Conservation (phyloP, 1,140 invertebrate species). For the Drosophila novamexicana region DNA sequence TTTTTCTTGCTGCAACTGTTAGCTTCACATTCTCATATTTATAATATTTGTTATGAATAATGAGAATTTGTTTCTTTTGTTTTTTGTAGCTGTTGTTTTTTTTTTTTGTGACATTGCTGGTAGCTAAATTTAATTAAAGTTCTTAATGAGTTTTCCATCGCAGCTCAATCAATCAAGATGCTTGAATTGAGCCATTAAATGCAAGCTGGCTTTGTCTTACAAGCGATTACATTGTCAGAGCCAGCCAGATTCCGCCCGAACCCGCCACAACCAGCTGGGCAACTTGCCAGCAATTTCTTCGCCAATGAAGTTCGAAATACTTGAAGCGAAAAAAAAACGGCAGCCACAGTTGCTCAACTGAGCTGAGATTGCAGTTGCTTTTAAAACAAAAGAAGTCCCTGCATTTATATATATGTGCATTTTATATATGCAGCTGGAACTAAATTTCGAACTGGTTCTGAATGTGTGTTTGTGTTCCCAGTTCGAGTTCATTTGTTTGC, state of each 20-base stretch:
- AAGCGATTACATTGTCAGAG: slow-evolving; percentile 60
- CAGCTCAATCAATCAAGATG: slow-evolving; percentile 67
- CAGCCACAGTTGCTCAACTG: slow-evolving; percentile 40
- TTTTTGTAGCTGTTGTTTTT: slow-evolving; percentile 19
- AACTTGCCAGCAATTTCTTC: slow-evolving; percentile 49
- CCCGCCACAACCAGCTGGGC: slow-evolving; percentile 29
- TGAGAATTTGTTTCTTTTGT: slow-evolving; percentile 48
- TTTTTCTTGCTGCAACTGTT: slow-evolving; percentile 16
- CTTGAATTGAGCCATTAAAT: slow-evolving; percentile 55
- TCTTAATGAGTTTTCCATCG: slow-evolving; percentile 77
- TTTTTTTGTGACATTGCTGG: slow-evolving; percentile 12
- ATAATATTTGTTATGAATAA: slow-evolving; percentile 67
- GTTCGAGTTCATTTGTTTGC: slow-evolving; percentile 76
- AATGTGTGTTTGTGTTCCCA: slow-evolving; percentile 1
- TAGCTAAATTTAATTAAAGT: slow-evolving; percentile 76
- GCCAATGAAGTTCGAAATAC: slow-evolving; percentile 56
- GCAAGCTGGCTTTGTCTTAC: slow-evolving; percentile 58
- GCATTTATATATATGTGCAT: slow-evolving; percentile 14
- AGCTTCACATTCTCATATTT: slow-evolving; percentile 20
- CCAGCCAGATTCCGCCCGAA: too few relatives aligned
- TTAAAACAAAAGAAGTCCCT: slow-evolving; percentile 31
- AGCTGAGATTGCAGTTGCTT: slow-evolving; percentile 48
- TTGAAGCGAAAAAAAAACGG: slow-evolving; percentile 40
- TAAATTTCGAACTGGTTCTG: slow-evolving; percentile 17
- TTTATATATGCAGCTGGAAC: slow-evolving; percentile 15